Base-by-base conservation (phyloP, 2,797 vertebrate genomes). In the Hydrophis major region DNA sequence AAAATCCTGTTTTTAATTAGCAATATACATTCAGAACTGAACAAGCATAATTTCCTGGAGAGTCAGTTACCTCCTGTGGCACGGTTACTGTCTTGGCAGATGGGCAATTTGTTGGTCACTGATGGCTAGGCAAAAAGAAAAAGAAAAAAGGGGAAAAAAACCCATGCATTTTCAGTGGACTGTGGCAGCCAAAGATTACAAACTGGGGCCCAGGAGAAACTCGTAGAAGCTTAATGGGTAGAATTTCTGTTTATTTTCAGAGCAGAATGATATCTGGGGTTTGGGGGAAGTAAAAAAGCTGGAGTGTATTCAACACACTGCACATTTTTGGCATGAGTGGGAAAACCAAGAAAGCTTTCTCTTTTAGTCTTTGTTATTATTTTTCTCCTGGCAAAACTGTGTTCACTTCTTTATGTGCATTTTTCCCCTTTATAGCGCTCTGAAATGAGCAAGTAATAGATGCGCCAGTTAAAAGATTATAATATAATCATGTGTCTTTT, bases 11-110 rank as follows among this genome's bases (percentile, higher is more conserved):
- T 94, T 97, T 95, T 53, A 91, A 91, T 96, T 94, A 96, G 95
- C 94, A 93, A 66, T 91, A 93, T 78, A 32, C 59, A 0, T 94
- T 88, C 95, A 95, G 93, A 95, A 90, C 88, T 94, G 95, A 96
- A 94, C 95, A 96, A 96, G 92, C 87, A 92, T 87, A 93, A 61
- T 5, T 96, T 96, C 94, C 89, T 92, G 96, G 88, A 94, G 94
- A 94, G 94, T 91, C 93, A 94, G 87, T 91, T 93, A 94, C 95
- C 94, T 93, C 93, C 95, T 95, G 94, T 90, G 95, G 92, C 88
- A 87, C 78, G 88, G 90, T 93, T 95, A 96, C 89, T 94, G 93
- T 94, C 90, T 22, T 3, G 78, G 91, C 94, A 93, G 92, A 92
- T 0, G 14, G 69, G 66, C 0, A 95, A 89, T 93, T 88, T 6